Percentiles rank a stretch among this genome's conserved stretches.
Conservation (phyloP, 2,888 invertebrate genomes). For the Rugalucina vietnamica region DNA sequence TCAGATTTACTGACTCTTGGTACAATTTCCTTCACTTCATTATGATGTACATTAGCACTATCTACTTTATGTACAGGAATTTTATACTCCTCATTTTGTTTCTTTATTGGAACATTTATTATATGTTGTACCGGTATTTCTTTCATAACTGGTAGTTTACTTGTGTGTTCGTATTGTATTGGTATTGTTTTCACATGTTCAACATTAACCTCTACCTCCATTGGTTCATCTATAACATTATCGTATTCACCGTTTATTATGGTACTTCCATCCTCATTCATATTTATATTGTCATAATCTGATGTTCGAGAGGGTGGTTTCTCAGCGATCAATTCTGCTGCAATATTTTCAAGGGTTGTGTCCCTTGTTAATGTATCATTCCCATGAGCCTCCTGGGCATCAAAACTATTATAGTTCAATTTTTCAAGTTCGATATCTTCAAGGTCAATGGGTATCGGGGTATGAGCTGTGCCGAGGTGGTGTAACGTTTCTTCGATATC, state of each 20-base stretch:
- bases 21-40: constrained; percentile 30
- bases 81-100: constrained; percentile 28
- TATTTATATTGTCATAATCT: constrained; percentile 78
- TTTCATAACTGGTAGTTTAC: background rate
- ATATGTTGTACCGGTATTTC: constrained; percentile 50
- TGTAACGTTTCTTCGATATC: constrained; percentile 74
- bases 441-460: constrained; percentile 51
- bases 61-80: background rate
- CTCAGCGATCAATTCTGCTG: constrained; percentile 50
- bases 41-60: background rate
- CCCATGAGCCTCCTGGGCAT: constrained; percentile 21
- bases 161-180: constrained; percentile 30
- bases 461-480: constrained; percentile 49
- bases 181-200: constrained; percentile 52
- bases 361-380: constrained; percentile 60
- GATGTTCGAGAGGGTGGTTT: constrained; percentile 74
- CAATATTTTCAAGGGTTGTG: constrained; percentile 67
- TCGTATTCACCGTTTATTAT: constrained; percentile 51
- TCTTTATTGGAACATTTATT: constrained; percentile 56
- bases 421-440: constrained; percentile 52
- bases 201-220: constrained; percentile 52
- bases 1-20: constrained; percentile 66
- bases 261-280: constrained; percentile 36
- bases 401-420: constrained; percentile 36
- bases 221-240: constrained; percentile 38